Conservation (phyloP, 2,797 vertebrate genomes). For the Orestias chungarensis region DNA sequence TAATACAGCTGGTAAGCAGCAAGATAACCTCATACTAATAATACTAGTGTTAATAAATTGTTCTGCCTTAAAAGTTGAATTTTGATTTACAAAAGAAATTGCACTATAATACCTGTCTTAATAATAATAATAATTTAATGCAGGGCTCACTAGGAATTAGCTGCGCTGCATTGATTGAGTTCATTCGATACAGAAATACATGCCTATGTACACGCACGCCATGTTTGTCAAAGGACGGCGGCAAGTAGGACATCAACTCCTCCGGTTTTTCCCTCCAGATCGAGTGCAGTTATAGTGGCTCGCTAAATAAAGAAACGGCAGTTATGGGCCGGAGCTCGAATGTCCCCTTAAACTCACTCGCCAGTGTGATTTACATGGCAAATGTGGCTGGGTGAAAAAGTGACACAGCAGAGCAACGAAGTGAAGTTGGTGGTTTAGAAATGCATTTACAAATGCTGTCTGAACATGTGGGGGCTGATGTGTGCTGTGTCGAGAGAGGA, state of each 20-base stretch:
- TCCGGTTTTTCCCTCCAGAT: conserved; percentile 72
- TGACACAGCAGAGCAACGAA: conserved; percentile 47
- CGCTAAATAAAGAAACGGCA: conserved; percentile 81
- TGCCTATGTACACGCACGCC: conserved; percentile 10
- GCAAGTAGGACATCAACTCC: conserved; percentile 77
- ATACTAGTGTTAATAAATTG: not conserved
- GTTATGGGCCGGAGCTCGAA: conserved; percentile 68
- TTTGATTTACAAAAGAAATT: not conserved
- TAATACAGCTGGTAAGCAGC: no score
- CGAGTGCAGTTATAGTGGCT: conserved; percentile 70
- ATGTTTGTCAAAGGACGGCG: conserved; percentile 67
- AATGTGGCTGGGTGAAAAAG: conserved; percentile 39
- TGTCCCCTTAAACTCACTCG: conserved; percentile 52
- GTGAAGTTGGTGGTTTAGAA: not conserved
- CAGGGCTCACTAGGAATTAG: not conserved
- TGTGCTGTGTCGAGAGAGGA: not conserved
- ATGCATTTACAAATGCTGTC: conserved; percentile 8
- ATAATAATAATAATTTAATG: not conserved
- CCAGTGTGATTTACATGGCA: conserved; percentile 44
- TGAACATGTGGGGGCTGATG: conserved; percentile 28
- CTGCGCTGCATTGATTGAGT: not conserved
- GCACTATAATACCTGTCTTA: not conserved
- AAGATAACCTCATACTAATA: no score
- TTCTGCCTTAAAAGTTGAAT: not conserved
- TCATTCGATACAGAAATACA: not conserved